Conservation (phyloP, 2,888 invertebrate genomes). For the Sesia bembeciformis region DNA sequence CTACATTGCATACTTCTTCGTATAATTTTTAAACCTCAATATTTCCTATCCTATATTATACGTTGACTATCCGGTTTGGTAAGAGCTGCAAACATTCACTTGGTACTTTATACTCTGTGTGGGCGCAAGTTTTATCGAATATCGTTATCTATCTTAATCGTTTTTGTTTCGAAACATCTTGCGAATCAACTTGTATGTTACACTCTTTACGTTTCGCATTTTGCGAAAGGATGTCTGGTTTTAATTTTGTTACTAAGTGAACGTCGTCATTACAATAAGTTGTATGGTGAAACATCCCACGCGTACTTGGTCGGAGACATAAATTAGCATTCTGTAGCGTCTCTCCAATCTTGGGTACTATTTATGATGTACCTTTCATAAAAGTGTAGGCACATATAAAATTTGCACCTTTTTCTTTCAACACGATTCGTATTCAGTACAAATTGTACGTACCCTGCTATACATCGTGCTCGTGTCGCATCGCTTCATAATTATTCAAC, state of each 20-base stretch:
- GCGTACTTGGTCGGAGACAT: slow-evolving; percentile 17
- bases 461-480: no score
- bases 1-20: no score
- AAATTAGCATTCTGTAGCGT: slow-evolving; percentile 18
- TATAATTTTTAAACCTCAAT: no score
- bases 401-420: no score
- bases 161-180: slow-evolving; percentile 30
- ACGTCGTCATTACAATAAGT: slow-evolving; percentile 28
- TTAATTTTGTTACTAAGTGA: slow-evolving; percentile 18
- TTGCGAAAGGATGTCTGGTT: slow-evolving; percentile 20
- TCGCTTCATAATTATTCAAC: no score
- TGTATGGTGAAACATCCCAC: slow-evolving; percentile 25
- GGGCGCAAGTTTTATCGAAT: slow-evolving; percentile 29
- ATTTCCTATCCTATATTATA: background rate
- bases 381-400: background rate
- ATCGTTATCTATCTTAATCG: slow-evolving; percentile 27
- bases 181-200: slow-evolving; percentile 23
- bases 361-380: background rate
- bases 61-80: slow-evolving; percentile 13
- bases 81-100: slow-evolving; percentile 24
- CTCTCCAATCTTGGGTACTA: background rate
- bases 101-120: slow-evolving; percentile 25
- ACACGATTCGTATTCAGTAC: no score
- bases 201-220: slow-evolving; percentile 10
- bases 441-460: no score